Percentiles rank a stretch among this genome's conserved stretches.
Evolutionary conservation across 1,140 invertebrate species (phyloP).

Genomic region (Zaprionus taronus): DNA sequence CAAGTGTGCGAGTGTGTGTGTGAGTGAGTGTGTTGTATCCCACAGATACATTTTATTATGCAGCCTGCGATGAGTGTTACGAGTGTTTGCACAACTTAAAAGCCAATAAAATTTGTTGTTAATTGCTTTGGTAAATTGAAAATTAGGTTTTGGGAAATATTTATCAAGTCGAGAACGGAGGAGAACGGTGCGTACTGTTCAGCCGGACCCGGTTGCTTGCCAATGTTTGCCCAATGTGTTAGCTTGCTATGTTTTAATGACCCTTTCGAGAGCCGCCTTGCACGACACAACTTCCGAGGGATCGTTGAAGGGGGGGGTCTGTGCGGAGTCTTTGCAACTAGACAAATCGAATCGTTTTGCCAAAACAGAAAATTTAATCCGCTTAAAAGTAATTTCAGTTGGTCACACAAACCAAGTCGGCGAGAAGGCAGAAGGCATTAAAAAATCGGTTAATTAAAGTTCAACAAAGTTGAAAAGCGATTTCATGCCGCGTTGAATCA

Average conservation of each 20-base stretch:
- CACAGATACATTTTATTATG: constrained; percentile 77
- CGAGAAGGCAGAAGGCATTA: background rate
- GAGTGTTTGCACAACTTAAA: constrained; percentile 75
- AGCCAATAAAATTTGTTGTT: constrained; percentile 82
- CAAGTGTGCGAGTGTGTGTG: constrained; percentile 26
- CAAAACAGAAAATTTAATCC: constrained; percentile 65
- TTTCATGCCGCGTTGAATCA: constrained; percentile 82
- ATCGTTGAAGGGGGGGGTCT: background rate
- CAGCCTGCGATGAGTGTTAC: constrained; percentile 32
- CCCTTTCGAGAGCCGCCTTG: constrained; percentile 55
- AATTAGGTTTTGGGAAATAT: constrained; percentile 80
- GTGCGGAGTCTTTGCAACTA: background rate
- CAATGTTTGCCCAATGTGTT: constrained; percentile 67
- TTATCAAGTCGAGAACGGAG: constrained; percentile 39
- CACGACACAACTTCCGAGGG: background rate
- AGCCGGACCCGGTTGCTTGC: background rate
- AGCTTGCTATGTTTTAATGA: constrained; percentile 70
- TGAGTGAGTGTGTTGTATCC: constrained; percentile 37
- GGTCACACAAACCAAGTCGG: constrained; percentile 8
- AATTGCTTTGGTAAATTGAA: constrained; percentile 82
- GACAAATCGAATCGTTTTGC: constrained; percentile 57
- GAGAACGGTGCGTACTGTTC: constrained; percentile 55
- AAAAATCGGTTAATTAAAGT: constrained; percentile 82
- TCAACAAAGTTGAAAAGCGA: constrained; percentile 79
- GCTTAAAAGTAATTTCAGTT: constrained; percentile 78